phyloP scores from a whole-genome alignment of 2,113 vertebrate genomes.

The Lepus americanus region DNA sequence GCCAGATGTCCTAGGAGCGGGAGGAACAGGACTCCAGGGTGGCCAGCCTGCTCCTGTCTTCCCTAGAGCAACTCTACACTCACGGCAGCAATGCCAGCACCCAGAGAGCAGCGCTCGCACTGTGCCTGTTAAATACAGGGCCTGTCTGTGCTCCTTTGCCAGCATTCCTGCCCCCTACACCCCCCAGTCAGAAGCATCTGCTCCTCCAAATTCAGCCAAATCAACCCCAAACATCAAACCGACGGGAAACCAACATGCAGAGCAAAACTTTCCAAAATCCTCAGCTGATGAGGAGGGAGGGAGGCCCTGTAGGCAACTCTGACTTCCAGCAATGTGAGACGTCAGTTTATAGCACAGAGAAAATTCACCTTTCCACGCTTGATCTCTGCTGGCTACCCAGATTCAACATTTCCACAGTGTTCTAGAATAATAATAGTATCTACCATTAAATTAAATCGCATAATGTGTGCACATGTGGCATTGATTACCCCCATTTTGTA shows the following conservation, averaged over 20 bases:
- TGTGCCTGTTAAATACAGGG: background rate
- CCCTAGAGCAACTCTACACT: background rate
- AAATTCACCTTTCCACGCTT: background rate
- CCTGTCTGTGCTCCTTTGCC: background rate
- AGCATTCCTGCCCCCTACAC: background rate
- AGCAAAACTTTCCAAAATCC: conserved; percentile 10
- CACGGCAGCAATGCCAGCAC: background rate
- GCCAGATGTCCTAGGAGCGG: background rate
- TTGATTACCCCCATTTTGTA: background rate
- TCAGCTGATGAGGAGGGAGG: background rate
- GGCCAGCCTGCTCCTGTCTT: background rate
- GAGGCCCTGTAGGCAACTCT: background rate
- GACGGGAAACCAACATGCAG: background rate
- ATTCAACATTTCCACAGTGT: background rate
- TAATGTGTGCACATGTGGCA: background rate
- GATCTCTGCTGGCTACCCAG: background rate
- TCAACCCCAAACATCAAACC: background rate
- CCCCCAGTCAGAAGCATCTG: background rate
- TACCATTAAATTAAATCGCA: background rate
- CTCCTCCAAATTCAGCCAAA: background rate
- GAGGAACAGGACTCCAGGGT: background rate
- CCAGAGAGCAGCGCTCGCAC: background rate
- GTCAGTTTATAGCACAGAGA: background rate
- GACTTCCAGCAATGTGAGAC: background rate
- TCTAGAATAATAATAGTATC: background rate